Conservation (phyloP, 2,113 vertebrate species). For the Podarcis muralis region DNA sequence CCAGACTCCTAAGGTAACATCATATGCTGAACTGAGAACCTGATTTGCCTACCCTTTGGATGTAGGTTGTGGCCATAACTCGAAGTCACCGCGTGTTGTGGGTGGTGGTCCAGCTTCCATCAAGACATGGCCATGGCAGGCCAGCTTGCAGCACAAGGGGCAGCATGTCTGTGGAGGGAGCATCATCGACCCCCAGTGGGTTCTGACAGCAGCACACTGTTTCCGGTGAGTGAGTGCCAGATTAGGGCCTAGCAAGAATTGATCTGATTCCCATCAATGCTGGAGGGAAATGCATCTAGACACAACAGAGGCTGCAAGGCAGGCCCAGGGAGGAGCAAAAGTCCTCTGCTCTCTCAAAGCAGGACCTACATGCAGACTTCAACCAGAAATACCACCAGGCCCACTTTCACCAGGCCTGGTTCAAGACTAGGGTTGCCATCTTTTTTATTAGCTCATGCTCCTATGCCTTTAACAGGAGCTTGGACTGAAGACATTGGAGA, state of each 20-base stretch:
- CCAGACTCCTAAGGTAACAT: not conserved
- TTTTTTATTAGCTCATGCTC: not conserved
- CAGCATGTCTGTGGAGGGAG: slow-evolving; percentile 88
- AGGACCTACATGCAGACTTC: no score
- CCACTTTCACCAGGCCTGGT: no score
- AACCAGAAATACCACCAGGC: no score
- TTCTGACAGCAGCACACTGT: slow-evolving; percentile 87
- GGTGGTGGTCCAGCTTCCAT: slow-evolving; percentile 80
- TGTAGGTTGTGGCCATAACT: slow-evolving; percentile 79
- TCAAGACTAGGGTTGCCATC: not conserved
- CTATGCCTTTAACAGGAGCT: not conserved
- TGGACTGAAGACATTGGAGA: not conserved
- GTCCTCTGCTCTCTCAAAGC: no score
- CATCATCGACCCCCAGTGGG: slow-evolving; percentile 81
- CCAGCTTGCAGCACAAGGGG: slow-evolving; percentile 83
- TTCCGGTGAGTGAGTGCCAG: slow-evolving; percentile 71
- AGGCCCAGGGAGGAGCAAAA: no score
- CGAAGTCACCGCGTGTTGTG: slow-evolving; percentile 75
- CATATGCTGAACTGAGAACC: accelerated
- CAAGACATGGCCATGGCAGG: slow-evolving; percentile 90
- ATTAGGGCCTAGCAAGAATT: not conserved
- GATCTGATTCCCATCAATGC: not conserved
- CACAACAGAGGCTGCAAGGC: no score
- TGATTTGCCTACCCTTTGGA: accelerated
- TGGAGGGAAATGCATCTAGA: no score